phyloP scores from a whole-genome alignment of 2,113 vertebrate species.

The Aepyceros melampus region DNA sequence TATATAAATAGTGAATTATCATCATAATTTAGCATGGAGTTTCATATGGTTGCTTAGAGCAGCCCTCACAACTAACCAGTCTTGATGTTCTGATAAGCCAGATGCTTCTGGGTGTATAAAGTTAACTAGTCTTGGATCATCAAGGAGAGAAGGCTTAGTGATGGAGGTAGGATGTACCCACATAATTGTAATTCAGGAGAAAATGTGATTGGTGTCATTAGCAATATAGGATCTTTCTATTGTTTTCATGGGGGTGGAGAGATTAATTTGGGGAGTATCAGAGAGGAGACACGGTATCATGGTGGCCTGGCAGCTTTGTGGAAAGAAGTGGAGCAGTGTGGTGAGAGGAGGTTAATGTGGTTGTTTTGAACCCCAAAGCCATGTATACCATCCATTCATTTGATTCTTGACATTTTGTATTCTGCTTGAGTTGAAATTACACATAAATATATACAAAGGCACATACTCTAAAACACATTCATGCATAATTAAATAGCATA shows the following conservation, averaged over 20 bases:
- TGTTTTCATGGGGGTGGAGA: not conserved
- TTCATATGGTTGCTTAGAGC: not conserved
- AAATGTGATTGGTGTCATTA: not conserved
- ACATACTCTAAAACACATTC: not conserved
- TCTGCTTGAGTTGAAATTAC: constrained; percentile 30
- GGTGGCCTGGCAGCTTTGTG: not conserved
- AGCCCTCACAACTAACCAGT: not conserved
- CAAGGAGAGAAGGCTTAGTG: not conserved
- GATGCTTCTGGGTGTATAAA: not conserved
- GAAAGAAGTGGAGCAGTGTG: not conserved
- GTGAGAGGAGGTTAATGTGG: not conserved
- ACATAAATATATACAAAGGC: not conserved
- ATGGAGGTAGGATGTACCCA: not conserved
- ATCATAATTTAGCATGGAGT: not conserved
- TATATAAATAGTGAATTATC: not conserved
- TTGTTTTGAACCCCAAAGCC: not conserved
- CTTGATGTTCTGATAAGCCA: not conserved
- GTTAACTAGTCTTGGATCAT: not conserved
- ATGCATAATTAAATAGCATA: not conserved
- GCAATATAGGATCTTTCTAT: not conserved
- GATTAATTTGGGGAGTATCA: not conserved
- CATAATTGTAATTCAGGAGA: not conserved
- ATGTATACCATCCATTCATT: not conserved
- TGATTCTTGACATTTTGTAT: not conserved
- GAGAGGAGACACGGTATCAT: not conserved